A percentile compares a stretch with the other conserved stretches of the same genome.
Conservation (phyloP, 2,113 vertebrate species). For the Anhinga anhinga region DNA sequence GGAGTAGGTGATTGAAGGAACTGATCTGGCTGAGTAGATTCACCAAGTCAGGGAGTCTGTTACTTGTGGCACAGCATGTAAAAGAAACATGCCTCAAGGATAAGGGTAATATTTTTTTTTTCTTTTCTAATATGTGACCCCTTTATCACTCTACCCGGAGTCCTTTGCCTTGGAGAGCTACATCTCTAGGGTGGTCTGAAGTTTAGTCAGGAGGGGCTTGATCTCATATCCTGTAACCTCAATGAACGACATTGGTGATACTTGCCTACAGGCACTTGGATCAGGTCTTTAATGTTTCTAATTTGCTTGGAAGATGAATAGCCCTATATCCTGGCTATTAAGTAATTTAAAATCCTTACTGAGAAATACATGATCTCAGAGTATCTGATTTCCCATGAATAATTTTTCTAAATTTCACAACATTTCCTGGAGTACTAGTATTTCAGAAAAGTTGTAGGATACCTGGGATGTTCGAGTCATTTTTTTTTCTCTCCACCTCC, state of each 20-base stretch:
- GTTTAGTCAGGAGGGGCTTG: conserved; percentile 24
- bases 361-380: conserved; percentile 53
- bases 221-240: conserved; percentile 52
- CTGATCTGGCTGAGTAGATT: not conserved
- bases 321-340: conserved; percentile 52
- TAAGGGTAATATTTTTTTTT: not conserved
- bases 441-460: conserved; percentile 6
- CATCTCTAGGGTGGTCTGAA: not conserved
- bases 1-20: not conserved
- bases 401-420: conserved; percentile 49
- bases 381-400: conserved; percentile 56
- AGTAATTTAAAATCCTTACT: conserved; percentile 57
- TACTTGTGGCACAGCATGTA: not conserved
- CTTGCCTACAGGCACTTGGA: conserved; percentile 42
- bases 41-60: not conserved
- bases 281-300: conserved; percentile 55
- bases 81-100: not conserved
- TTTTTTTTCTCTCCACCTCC: not conserved
- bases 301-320: conserved; percentile 62
- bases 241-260: not conserved
- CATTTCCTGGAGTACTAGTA: conserved; percentile 10
- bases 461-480: not conserved
- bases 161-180: not conserved
- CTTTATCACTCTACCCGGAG: not conserved
- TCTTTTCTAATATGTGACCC: not conserved